Evolutionary conservation across 2,113 vertebrate species (phyloP).

Genomic region (Microtus montanus): DNA sequence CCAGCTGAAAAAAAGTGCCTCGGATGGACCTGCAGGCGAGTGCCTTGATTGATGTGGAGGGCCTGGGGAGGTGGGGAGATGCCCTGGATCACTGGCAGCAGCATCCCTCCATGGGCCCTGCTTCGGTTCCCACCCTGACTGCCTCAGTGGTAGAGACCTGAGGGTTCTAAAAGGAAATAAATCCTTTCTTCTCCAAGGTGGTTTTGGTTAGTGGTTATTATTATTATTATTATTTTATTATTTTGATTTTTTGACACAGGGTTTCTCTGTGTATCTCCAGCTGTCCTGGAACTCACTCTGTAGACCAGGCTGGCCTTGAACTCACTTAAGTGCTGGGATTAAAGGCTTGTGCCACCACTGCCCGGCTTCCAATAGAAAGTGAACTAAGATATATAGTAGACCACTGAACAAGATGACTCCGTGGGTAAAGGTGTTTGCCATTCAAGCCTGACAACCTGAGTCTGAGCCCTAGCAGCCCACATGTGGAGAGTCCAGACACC

Average conservation of each 20-base stretch:
- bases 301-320: too few relatives aligned
- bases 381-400: background rate
- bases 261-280: too few relatives aligned
- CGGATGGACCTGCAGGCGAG: background rate
- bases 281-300: too few relatives aligned
- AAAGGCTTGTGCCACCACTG: too few relatives aligned
- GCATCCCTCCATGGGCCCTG: background rate
- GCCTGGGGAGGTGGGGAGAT: background rate
- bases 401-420: background rate
- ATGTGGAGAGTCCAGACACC: background rate
- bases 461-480: background rate
- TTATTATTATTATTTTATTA: too few relatives aligned
- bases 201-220: too few relatives aligned
- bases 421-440: background rate
- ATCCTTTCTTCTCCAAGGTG: background rate
- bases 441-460: background rate
- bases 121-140: background rate
- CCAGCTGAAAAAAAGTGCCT: background rate
- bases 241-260: too few relatives aligned
- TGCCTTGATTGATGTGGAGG: background rate
- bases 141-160: background rate
- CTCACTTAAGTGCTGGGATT: too few relatives aligned
- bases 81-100: background rate
- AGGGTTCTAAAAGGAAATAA: background rate
- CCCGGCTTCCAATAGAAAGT: background rate